Base-by-base conservation (phyloP, 2,888 invertebrate genomes). In the Incurvaria masculella region DNA sequence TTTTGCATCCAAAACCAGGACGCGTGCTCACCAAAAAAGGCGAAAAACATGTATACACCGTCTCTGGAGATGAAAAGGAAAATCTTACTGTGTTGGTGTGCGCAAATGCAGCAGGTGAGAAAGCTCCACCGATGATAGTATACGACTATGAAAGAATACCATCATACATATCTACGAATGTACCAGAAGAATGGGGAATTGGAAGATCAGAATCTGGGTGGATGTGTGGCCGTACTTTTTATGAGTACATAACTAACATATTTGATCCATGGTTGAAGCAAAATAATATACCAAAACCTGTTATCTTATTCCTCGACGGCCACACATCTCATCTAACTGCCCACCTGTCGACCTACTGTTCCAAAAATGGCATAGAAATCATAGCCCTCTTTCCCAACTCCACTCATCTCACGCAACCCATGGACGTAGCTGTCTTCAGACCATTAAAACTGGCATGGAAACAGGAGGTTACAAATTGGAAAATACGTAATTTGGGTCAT, bases 401-500 rank as follows among this genome's bases (percentile, higher is more conserved):
- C 11, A 52, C 52, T 10, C 51, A 52, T 44, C 44, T 54, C 10
- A 40, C 52, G n/a, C 54, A 54, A 47, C 52, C 54, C 20, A 52
- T 52, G 52, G 54, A 54, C 39, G 43, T 53, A n/a, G 44, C 53
- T 2, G 47, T 53, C 10, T 53, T 53, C 39, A 46, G 48, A 41
- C 52, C 49, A 2, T 18, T 52, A 8, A 52, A 52, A 46, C 16
- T 44, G 16, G 45, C 11, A 16, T 49, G 23, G 21, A 33, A 26
- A 38, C 48, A 50, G 33, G 33, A 33, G 26, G 46, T 50, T 10
- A 18, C 49, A 21, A 16, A 43, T 46, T 49, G 49, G 50, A 49
- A 52, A 46, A 44, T 51, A 44, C 44, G 48, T 26, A 49, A 53
- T n/a, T 33, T n/a, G 3, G 14, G 14, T 14, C 11, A 33, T 14